Evolutionary conservation across 2,888 invertebrate species (phyloP), one percentile per base, ranked within the genome.

Genomic region (Protonemura montana): DNA sequence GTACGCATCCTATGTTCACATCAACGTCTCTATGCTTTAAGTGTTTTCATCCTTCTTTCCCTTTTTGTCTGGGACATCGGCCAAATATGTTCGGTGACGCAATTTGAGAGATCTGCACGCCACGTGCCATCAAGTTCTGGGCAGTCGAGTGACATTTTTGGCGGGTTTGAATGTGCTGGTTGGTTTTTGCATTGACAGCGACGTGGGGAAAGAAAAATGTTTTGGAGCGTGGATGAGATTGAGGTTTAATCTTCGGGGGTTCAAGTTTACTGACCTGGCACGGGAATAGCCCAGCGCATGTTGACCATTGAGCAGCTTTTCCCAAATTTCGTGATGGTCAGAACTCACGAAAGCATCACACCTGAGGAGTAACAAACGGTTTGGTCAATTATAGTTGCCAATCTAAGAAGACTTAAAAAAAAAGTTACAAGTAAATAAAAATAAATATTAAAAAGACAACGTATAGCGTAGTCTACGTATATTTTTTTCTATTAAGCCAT

Each of bases 241-340:
- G 35, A n/a, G n/a, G n/a, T 35, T 35, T 35, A 6, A 35, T 10
- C 35, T 7, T 80, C 27, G 27, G n/a, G 80, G 5, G 0, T 13
- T 27, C 28, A 6, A 30, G 10, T 81, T 28, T 28, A 87, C 88
- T 42, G 78, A 88, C 88, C 88, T 88, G 88, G 88, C 25, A 88
- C 88, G 78, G 88, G 87, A 41, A 88, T 85, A 82, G 86, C 86
- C 88, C 88, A 88, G 86, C 88, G 88, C 88, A 88, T 87, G 77
- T 82, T 88, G 10, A 35, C 35, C 59, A 59, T 59, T 2, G 85
- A 3, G 85, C 77, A 29, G 41, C 76, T 83, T 76, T 25, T 59
- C 21, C 59, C 59, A 59, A 13, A 35, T 42, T 85, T 80, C 76
- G 80, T 30, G 76, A 25, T 29, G 76, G 30, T 29, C 27, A 30